These are phyloP conservation scores for Carterocephalus palaemon DNA, from an alignment of 2,888 invertebrate genomes.

Conservation along the genomic window DNA sequence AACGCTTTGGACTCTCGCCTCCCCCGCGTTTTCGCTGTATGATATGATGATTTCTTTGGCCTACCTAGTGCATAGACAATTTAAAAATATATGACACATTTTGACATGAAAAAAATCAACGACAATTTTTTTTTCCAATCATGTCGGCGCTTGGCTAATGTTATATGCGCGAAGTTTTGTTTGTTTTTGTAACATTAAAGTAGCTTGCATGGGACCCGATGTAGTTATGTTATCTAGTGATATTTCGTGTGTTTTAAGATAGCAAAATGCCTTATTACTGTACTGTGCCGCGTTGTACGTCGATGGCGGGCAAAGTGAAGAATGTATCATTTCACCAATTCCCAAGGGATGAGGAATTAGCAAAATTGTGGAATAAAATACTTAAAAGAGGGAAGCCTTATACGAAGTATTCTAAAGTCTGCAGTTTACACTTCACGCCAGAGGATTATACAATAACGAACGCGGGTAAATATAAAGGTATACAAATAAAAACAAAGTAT, in stretches of 20 bases:
- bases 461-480: constrained; percentile 72
- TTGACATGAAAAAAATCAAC: constrained; percentile 4
- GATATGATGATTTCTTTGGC: too few relatives aligned
- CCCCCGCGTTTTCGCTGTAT: too few relatives aligned
- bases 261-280: constrained; percentile 74
- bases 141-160: constrained; percentile 60
- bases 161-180: constrained; percentile 68
- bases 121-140: constrained; percentile 46
- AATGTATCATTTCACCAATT: constrained; percentile 74
- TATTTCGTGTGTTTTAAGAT: constrained; percentile 31
- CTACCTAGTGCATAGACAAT: constrained; percentile 1
- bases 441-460: constrained; percentile 70
- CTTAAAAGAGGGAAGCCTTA: constrained; percentile 72
- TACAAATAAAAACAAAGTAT: background rate
- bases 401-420: constrained; percentile 75
- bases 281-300: constrained; percentile 73
- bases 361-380: constrained; percentile 67
- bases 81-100: constrained; percentile 33
- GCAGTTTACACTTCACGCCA: constrained; percentile 68
- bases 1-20: too few relatives aligned
- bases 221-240: constrained; percentile 33
- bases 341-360: constrained; percentile 65
- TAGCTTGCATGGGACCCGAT: constrained; percentile 15
- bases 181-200: constrained; percentile 52
- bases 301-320: constrained; percentile 73